Evolutionary conservation across 2,888 invertebrate genomes (phyloP).

Genomic region (Caenorhabditis uteleia): DNA sequence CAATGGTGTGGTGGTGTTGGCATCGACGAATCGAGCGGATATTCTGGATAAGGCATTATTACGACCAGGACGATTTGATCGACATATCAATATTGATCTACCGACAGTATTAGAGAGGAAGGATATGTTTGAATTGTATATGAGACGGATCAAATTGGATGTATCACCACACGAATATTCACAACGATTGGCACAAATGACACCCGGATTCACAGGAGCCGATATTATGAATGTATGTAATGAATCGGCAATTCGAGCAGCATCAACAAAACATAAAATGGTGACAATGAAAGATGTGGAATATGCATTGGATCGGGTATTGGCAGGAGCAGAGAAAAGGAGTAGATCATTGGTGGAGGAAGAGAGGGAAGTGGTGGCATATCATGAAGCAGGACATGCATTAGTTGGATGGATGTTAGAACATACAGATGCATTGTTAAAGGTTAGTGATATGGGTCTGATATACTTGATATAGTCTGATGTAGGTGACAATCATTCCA

Average conservation of each 20-base stretch:
- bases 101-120: constrained; percentile 87
- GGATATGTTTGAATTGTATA: constrained; percentile 91
- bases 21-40: constrained; percentile 93
- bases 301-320: constrained; percentile 90
- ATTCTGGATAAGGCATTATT: constrained; percentile 93
- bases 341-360: constrained; percentile 61
- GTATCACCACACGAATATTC: constrained; percentile 73
- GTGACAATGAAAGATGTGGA: constrained; percentile 82
- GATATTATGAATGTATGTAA: constrained; percentile 98
- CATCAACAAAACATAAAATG: constrained; percentile 75
- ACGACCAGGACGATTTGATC: constrained; percentile 93
- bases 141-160: constrained; percentile 82
- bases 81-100: constrained; percentile 93
- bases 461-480: no score
- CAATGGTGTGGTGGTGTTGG: constrained; percentile 91
- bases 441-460: no score
- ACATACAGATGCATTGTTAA: constrained; percentile 89
- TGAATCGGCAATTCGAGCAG: constrained; percentile 95
- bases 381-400: constrained; percentile 88
- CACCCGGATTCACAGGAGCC: constrained; percentile 96
- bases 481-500: constrained; percentile 85
- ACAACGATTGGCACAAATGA: constrained; percentile 80
- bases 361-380: constrained; percentile 74
- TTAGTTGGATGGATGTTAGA: constrained; percentile 92
- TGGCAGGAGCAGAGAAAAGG: constrained; percentile 75